These are phyloP conservation scores for Vombatus ursinus DNA, from an alignment of 2,113 vertebrate genomes.

Conservation along the genomic window DNA sequence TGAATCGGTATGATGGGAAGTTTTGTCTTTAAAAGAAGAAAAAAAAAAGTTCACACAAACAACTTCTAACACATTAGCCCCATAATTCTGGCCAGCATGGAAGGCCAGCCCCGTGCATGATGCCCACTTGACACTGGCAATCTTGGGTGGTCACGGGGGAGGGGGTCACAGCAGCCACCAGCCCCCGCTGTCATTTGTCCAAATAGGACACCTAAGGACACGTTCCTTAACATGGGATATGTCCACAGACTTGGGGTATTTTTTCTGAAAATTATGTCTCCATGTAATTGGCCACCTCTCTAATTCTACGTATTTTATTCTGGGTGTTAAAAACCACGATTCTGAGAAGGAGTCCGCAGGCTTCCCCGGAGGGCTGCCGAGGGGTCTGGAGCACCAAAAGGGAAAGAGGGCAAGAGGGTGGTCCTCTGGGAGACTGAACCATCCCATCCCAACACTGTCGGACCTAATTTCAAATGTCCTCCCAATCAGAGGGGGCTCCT, in stretches of 20 bases:
- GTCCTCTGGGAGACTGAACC: conserved; percentile 35
- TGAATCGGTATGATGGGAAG: conserved; percentile 86
- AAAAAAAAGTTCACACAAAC: conserved; percentile 62
- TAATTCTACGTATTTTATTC: too few relatives aligned
- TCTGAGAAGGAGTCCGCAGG: neutral
- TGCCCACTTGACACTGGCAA: neutral
- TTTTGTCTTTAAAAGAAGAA: conserved; percentile 87
- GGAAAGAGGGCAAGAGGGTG: neutral
- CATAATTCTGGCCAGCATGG: conserved; percentile 7
- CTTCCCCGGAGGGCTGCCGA: too few relatives aligned
- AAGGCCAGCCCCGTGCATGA: conserved; percentile 34
- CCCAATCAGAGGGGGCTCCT: too few relatives aligned
- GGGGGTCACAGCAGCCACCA: neutral
- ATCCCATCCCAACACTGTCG: neutral
- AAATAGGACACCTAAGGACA: neutral
- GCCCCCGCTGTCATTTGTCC: neutral
- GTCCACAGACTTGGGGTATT: neutral
- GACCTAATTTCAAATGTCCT: too few relatives aligned
- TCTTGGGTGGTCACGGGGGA: too few relatives aligned
- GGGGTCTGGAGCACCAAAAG: too few relatives aligned
- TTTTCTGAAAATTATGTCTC: too few relatives aligned
- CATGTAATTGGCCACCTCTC: too few relatives aligned
- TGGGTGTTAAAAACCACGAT: neutral
- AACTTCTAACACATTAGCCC: conserved; percentile 33
- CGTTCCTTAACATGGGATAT: neutral